These are phyloP conservation scores for Micromesistius poutassou DNA, from an alignment of 2,797 vertebrate genomes.

Conservation along the genomic window DNA sequence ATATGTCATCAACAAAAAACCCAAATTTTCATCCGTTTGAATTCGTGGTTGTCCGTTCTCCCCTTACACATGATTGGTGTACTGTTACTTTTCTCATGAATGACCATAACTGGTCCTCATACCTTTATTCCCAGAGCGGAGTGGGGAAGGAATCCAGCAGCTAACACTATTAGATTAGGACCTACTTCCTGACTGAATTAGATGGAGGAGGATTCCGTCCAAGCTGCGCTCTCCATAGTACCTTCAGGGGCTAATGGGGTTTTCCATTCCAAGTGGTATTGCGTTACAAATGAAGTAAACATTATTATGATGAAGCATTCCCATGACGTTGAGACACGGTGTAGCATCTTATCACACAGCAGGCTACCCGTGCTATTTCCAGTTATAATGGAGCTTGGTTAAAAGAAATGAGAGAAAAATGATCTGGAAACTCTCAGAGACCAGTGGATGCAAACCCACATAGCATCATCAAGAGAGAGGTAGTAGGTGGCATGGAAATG, in stretches of 20 bases:
- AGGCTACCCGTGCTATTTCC: background rate
- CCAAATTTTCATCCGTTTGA: background rate
- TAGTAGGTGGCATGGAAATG: background rate
- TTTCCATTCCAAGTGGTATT: conserved; percentile 43
- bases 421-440: background rate
- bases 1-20: too few relatives aligned
- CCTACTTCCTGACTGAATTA: conserved; percentile 72
- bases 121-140: conserved; percentile 46
- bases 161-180: conserved; percentile 61
- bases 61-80: conserved; percentile 11
- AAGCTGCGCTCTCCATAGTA: conserved; percentile 43
- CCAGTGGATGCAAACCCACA: background rate
- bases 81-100: conserved; percentile 44
- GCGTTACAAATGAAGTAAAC: conserved; percentile 10
- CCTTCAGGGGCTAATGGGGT: conserved; percentile 50
- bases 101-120: conserved; percentile 28
- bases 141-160: conserved; percentile 62
- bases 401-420: background rate
- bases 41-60: background rate
- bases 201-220: conserved; percentile 56
- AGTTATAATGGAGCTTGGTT: background rate
- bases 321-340: background rate
- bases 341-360: background rate
- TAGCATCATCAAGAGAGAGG: background rate
- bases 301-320: background rate